phyloP scores from a whole-genome alignment of 2,797 vertebrate species.

The Tragelaphus eurycerus region DNA sequence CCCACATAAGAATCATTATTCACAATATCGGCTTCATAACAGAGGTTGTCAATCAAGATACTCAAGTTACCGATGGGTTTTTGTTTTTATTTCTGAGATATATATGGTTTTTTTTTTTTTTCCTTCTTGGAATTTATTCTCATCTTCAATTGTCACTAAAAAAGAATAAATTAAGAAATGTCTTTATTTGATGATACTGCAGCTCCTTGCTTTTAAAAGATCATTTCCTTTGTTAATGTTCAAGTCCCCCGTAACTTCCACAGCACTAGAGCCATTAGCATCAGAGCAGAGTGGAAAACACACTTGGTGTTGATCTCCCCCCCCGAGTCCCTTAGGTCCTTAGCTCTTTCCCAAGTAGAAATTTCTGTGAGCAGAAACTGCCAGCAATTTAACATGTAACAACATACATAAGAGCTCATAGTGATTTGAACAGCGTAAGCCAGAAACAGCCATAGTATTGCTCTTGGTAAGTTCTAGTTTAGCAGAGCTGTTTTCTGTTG shows the following conservation, averaged over 20 bases:
- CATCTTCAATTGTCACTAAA: neutral
- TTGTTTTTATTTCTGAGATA: neutral
- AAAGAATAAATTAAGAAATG: neutral
- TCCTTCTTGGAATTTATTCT: neutral
- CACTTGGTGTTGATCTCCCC: neutral
- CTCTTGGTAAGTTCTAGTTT: neutral
- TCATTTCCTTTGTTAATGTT: neutral
- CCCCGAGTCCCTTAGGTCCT: neutral
- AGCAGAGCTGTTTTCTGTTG: neutral
- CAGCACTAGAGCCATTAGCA: neutral
- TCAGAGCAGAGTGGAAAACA: neutral
- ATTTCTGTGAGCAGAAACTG: neutral
- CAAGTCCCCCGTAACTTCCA: neutral
- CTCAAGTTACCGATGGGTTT: constrained; percentile 35
- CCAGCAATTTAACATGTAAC: neutral
- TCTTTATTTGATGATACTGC: neutral
- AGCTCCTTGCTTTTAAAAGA: neutral
- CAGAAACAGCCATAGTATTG: neutral
- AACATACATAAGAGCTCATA: neutral
- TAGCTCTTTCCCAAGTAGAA: neutral
- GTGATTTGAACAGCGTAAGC: neutral
- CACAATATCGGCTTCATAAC: constrained; percentile 79
- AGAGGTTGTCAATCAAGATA: constrained; percentile 82
- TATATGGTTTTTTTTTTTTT: neutral
- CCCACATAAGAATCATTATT: constrained; percentile 82